Base-by-base conservation (phyloP, 2,888 invertebrate species). In the Xanthostigma xanthostigma region DNA sequence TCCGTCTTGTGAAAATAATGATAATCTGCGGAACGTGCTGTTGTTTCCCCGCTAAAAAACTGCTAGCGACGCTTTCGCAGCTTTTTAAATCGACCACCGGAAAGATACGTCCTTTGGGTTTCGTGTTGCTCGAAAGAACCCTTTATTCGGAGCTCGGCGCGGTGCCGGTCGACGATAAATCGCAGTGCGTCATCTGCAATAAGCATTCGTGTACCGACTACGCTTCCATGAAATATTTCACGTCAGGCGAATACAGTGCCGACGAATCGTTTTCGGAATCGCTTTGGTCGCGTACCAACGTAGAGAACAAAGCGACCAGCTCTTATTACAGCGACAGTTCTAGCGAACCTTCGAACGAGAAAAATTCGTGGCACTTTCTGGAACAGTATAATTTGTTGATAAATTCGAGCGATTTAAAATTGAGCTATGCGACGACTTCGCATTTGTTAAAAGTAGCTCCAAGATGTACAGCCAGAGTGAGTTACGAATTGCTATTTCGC, bases 141-240 rank as follows among this genome's bases (percentile, higher is more conserved):
- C 69, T 79, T 3, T 79, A 76, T 57, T 72, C 72, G 3, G 78
- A 79, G 55, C 58, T 78, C 13, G 78, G 78, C 0, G 76, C 75
- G 5, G 63, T 60, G 36, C 55, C 59, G 1, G 53, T 50, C 5
- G 51, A 55, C 3, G 60, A 60, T 9, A 66, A 64, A 43, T 56
- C 68, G 37, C 70, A 71, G 1, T 73, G 73, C 52, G 62, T 67
- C 1, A 63, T 69, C 8, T 74, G 73, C 54, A 69, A 69, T 51
- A 51, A 49, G 35, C 51, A 53, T 14, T 34, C 43, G 9, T 27
- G 34, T n/a, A 43, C 44, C 12, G 47, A 48, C 17, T 43, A 48
- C 12, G 34, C 34, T 41, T 48, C 48, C 1, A 42, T 48, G 17
- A 48, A 48, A 13, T 48, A 48, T 43, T 42, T n/a, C 11, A 40